These are phyloP conservation scores for Andrena trimmerana DNA, from an alignment of 2,888 invertebrate species.

Conservation along the genomic window DNA sequence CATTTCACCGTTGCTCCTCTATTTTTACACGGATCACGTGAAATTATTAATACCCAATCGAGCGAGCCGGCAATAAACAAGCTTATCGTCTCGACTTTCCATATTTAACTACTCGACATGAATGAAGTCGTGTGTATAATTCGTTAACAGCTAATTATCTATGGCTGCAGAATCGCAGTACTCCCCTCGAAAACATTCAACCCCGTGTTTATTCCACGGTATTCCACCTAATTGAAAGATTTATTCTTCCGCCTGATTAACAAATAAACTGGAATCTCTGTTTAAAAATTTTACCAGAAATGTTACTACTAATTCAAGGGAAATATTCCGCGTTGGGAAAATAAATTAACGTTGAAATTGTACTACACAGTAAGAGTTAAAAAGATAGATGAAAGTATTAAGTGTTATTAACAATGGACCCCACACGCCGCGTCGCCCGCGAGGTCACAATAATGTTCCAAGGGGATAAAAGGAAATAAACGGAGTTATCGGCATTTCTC, in stretches of 20 bases:
- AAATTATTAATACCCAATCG: slow-evolving; percentile 59
- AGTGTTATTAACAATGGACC: slow-evolving; percentile 29
- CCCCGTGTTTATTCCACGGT: background rate
- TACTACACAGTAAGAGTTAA: background rate
- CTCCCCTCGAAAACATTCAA: background rate
- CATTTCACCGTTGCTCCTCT: slow-evolving; percentile 19
- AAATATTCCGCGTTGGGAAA: no score
- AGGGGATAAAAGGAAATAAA: slow-evolving; percentile 43
- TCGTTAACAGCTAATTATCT: slow-evolving; percentile 2
- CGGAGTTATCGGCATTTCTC: slow-evolving; percentile 51
- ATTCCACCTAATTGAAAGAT: background rate
- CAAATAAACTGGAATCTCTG: background rate
- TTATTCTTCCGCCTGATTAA: background rate
- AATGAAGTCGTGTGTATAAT: slow-evolving; percentile 5
- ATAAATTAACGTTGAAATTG: background rate
- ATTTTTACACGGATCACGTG: slow-evolving; percentile 32
- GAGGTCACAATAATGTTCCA: slow-evolving; percentile 31
- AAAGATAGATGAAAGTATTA: background rate
- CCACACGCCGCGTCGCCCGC: background rate
- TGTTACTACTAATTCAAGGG: background rate
- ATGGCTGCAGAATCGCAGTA: background rate
- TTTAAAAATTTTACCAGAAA: no score
- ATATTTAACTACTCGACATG: slow-evolving; percentile 35
- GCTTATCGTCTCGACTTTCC: slow-evolving; percentile 56
- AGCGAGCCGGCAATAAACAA: slow-evolving; percentile 40